phyloP scores from a whole-genome alignment of 2,888 invertebrate genomes.

The Idaea aversata region DNA sequence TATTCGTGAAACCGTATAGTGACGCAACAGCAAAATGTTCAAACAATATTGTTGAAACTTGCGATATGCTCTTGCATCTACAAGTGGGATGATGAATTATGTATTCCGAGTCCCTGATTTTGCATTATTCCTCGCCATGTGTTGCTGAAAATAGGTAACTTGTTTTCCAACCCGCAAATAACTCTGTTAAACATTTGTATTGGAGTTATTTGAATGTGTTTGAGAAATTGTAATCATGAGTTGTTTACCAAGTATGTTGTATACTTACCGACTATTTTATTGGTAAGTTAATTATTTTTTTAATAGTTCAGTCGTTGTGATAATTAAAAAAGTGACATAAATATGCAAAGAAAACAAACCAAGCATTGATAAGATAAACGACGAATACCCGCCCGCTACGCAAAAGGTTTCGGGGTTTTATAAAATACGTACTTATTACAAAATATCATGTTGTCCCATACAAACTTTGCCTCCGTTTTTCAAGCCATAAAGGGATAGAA shows the following conservation, averaged over 20 bases:
- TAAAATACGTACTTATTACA: too few relatives aligned
- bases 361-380: too few relatives aligned
- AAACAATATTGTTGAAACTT: background rate
- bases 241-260: too few relatives aligned
- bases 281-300: too few relatives aligned
- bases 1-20: too few relatives aligned
- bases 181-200: background rate
- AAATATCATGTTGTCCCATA: too few relatives aligned
- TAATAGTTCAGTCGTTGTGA: too few relatives aligned
- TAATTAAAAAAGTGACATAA: background rate
- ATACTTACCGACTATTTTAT: too few relatives aligned
- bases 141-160: background rate
- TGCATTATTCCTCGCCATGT: conserved; percentile 16
- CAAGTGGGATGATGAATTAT: conserved; percentile 15
- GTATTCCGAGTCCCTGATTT: conserved; percentile 9
- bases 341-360: background rate
- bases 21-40: background rate
- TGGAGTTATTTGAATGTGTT: background rate
- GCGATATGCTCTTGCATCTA: background rate
- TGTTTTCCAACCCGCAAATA: background rate
- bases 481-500: too few relatives aligned
- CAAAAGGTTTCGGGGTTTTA: too few relatives aligned
- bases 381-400: too few relatives aligned
- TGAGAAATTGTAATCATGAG: background rate
- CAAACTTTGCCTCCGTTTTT: too few relatives aligned